Conservation (phyloP, 30 jellyfish, hydroid and myxozoan genomes). For the Nemopilema nomurai region DNA sequence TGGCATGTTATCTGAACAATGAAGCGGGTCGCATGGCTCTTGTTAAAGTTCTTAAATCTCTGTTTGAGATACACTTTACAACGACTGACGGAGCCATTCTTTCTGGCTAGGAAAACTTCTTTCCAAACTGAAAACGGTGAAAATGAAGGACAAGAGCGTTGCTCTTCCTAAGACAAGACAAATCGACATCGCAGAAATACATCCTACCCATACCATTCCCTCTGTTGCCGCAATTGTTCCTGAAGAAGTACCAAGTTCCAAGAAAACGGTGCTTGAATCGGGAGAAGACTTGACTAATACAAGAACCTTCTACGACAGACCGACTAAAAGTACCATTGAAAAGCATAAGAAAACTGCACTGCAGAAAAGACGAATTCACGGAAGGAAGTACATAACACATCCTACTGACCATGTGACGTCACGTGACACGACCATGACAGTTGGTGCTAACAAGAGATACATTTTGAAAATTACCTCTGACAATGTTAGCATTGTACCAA, state of each 20-base stretch:
- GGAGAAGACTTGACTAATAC: conserved; percentile 18
- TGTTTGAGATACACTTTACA: not conserved
- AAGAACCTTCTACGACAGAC: conserved; percentile 18
- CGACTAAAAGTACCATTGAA: conserved; percentile 36
- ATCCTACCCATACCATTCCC: conserved; percentile 39
- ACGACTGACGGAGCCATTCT: not conserved
- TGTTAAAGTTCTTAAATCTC: too few species aligned
- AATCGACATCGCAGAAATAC: conserved; percentile 9
- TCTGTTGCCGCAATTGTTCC: conserved; percentile 64
- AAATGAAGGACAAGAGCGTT: conserved; percentile 34
- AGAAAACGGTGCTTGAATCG: conserved; percentile 22
- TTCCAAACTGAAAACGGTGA: conserved; percentile 35
- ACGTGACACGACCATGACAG: not conserved
- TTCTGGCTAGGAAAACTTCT: conserved; percentile 42
- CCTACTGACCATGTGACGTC: not conserved
- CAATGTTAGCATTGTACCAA: conserved; percentile 21
- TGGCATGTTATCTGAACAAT: too few species aligned
- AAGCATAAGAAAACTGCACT: not conserved
- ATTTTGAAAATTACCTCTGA: conserved; percentile 25
- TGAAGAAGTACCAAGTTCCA: conserved; percentile 47
- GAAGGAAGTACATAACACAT: not conserved
- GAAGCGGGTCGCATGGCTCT: too few species aligned
- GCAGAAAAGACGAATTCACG: not conserved
- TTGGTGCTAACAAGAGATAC: conserved; percentile 21
- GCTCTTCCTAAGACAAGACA: conserved; percentile 56